Evolutionary conservation across 2,113 vertebrate species (phyloP).

Genomic region (Centropus bengalensis): DNA sequence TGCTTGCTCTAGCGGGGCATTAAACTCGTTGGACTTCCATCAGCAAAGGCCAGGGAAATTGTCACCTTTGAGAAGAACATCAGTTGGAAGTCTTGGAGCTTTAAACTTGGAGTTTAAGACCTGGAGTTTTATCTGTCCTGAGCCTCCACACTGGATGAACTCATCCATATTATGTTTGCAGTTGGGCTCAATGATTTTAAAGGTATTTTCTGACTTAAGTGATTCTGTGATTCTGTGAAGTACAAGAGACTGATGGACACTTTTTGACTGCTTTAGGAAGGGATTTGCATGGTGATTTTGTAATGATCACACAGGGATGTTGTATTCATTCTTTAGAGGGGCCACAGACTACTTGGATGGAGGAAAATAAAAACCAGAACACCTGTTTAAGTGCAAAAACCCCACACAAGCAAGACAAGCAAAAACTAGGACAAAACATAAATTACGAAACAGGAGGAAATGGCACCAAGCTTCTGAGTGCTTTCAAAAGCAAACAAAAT

Average conservation of each 20-base stretch:
- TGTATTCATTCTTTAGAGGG: not conserved
- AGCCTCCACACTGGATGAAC: not conserved
- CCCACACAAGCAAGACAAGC: not conserved
- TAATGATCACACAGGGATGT: not conserved
- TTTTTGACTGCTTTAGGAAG: not conserved
- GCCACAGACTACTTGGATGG: not conserved
- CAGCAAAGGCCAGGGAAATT: not conserved
- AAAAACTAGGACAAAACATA: not conserved
- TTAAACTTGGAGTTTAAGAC: too few species aligned
- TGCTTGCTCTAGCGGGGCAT: not conserved
- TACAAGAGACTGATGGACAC: accelerated
- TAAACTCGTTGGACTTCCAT: not conserved
- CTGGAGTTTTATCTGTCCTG: not conserved
- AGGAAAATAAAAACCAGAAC: not conserved
- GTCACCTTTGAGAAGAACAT: not conserved
- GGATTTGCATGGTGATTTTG: not conserved
- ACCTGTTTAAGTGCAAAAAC: not conserved
- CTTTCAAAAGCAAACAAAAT: not conserved
- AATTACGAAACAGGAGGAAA: not conserved
- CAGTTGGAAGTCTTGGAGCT: not conserved
- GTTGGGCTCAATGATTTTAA: too few species aligned
- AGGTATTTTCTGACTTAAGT: too few species aligned
- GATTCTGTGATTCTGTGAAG: not conserved
- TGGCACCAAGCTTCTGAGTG: not conserved
- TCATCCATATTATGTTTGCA: not conserved